These are phyloP conservation scores for Kryphioiulus occultus DNA, from an alignment of 2,888 invertebrate species.

Conservation along the genomic window DNA sequence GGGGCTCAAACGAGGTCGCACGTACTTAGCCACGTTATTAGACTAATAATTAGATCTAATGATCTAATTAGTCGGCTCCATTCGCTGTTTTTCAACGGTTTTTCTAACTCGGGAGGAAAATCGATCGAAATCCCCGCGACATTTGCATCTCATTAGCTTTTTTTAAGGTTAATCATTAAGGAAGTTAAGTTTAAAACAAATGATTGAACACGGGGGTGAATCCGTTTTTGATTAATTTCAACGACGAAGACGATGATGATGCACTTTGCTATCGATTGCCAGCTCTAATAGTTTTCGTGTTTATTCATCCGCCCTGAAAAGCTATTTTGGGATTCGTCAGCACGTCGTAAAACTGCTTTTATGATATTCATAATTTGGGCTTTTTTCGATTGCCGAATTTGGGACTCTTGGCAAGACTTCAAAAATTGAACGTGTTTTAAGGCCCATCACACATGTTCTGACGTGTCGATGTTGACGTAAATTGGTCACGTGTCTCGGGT, in stretches of 20 bases:
- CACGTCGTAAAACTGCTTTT: conserved; percentile 8
- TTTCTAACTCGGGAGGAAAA: background rate
- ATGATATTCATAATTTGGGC: conserved; percentile 4
- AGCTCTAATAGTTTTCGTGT: conserved; percentile 14
- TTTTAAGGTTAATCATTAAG: conserved; percentile 21
- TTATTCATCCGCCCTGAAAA: background rate
- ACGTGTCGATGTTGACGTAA: no score
- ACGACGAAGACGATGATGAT: conserved; percentile 17
- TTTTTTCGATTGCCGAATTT: background rate
- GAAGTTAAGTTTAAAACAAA: conserved; percentile 23
- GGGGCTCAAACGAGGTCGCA: background rate
- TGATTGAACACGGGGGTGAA: conserved; percentile 3
- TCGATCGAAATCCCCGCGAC: background rate
- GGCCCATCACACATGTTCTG: no score
- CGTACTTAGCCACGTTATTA: background rate
- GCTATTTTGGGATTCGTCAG: conserved; percentile 16
- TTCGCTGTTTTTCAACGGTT: background rate
- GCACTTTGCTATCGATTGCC: background rate
- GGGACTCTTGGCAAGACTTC: background rate
- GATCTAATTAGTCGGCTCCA: background rate
- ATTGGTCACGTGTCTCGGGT: no score
- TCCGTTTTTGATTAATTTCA: conserved; percentile 6
- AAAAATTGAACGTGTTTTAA: no score
- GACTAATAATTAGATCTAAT: conserved; percentile 16
- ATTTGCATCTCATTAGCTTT: conserved; percentile 21